These are phyloP conservation scores for Notolepis coatsorum DNA, from an alignment of 2,797 vertebrate genomes.

Conservation along the genomic window DNA sequence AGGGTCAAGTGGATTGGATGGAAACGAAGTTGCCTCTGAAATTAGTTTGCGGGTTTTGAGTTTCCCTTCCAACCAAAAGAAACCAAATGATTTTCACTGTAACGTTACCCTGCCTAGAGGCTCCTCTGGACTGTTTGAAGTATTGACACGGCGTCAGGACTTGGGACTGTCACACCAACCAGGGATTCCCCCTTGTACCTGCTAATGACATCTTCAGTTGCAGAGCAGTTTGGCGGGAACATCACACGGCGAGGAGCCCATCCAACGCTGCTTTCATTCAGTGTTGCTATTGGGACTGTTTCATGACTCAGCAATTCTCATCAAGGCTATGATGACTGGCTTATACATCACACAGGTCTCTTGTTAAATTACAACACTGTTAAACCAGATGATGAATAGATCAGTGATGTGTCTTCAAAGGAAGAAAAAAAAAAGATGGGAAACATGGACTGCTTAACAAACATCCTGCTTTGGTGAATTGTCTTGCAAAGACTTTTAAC, in stretches of 20 bases:
- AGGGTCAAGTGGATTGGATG: slow-evolving; percentile 19
- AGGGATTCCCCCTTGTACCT: slow-evolving; percentile 65
- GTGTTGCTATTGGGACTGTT: slow-evolving; percentile 12
- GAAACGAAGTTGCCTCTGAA: slow-evolving; percentile 9
- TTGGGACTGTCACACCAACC: slow-evolving; percentile 67
- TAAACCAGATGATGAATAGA: slow-evolving; percentile 1
- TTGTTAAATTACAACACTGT: not conserved
- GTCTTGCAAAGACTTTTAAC: slow-evolving; percentile 29
- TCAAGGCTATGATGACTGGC: not conserved
- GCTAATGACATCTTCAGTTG: slow-evolving; percentile 31
- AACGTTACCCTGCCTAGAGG: slow-evolving; percentile 25
- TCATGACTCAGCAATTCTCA: not conserved
- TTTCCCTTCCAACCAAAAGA: slow-evolving; percentile 38
- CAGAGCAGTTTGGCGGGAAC: slow-evolving; percentile 19
- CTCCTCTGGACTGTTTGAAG: slow-evolving; percentile 62
- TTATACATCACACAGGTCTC: not conserved
- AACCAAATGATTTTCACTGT: slow-evolving; percentile 42
- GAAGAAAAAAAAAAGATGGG: slow-evolving; percentile 10
- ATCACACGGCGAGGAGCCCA: slow-evolving; percentile 1
- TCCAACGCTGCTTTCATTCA: slow-evolving; percentile 6
- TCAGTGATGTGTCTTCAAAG: slow-evolving; percentile 5
- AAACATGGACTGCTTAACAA: slow-evolving; percentile 16
- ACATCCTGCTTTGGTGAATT: slow-evolving; percentile 23
- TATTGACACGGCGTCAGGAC: slow-evolving; percentile 71
- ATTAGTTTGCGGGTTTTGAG: slow-evolving; percentile 17